A percentile compares a stretch with the other conserved stretches of the same genome.
phyloP scores from a whole-genome alignment of 1,140 invertebrate species.

The Glossosoma conforme region DNA sequence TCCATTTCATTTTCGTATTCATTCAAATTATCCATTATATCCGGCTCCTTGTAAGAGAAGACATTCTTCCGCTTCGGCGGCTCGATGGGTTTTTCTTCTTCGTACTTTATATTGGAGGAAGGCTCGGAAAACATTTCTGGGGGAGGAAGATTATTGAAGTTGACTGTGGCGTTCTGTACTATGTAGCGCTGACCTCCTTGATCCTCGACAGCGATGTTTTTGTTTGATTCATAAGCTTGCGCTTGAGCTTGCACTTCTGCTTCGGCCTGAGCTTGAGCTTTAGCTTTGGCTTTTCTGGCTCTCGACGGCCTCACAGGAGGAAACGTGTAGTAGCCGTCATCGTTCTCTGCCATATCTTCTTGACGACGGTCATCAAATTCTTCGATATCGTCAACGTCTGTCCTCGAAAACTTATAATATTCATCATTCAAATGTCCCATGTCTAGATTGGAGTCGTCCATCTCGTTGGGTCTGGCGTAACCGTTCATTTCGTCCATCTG shows the following conservation, averaged over 20 bases:
- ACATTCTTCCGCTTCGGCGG: conserved; percentile 21
- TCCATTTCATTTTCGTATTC: conserved; percentile 32
- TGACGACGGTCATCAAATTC: conserved; percentile 13
- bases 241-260: not conserved
- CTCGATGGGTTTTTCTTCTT: conserved; percentile 7
- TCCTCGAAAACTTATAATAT: conserved; percentile 23
- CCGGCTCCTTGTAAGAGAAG: conserved; percentile 25
- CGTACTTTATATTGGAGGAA: too few species aligned
- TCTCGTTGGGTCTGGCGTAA: conserved; percentile 37
- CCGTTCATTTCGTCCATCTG: conserved; percentile 46
- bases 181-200: not conserved
- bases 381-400: conserved; percentile 18
- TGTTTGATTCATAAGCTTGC: conserved; percentile 8
- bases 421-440: conserved; percentile 40
- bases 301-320: conserved; percentile 47
- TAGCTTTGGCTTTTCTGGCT: conserved; percentile 45
- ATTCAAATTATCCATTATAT: conserved; percentile 31
- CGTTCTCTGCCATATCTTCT: conserved; percentile 43
- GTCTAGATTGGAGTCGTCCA: conserved; percentile 38
- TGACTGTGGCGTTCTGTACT: not conserved
- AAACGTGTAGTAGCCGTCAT: conserved; percentile 50
- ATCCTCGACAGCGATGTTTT: conserved; percentile 10
- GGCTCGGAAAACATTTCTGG: conserved; percentile 23
- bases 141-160: conserved; percentile 10
- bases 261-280: conserved; percentile 1